Base-by-base conservation (phyloP, 2,888 invertebrate species). In the Eucriotettix oculatus region DNA sequence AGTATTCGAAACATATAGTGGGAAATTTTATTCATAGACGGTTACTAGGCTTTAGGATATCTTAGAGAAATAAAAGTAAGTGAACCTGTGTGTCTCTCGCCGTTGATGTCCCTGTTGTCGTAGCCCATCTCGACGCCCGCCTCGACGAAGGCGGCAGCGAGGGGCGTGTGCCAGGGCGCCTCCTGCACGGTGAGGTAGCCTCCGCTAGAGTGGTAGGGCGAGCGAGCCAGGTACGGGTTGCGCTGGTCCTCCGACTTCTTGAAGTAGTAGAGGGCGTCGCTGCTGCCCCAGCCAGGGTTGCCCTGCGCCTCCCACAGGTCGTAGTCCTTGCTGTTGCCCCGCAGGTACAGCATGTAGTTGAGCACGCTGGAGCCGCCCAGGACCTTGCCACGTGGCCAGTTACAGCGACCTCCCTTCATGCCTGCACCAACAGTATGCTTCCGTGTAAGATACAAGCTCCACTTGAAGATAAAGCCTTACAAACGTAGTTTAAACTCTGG, bases 341-440 rank as follows among this genome's bases (percentile, higher is more conserved):
- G 78, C 7, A 93, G 75, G 69, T 95, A 95, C 0, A 93, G 75
- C 94, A 95, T 94, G 72, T 90, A 91, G 73, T 95, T 95, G 0
- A 94, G 77, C 0, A 92, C 90, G 44, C 88, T 88, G 14, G 87
- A 87, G 0, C 95, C 95, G 0, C 95, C 95, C 2, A 95, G 78
- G 0, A 92, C 91, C 72, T 93, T 94, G 1, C 95, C 94, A 17
- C 96, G 78, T 0, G 91, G 91, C 92, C 91, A 92, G 73, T 91
- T 92, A 72, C 91, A 92, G 42, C 91, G 80, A 10, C 85, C 84
- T 44, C 84, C 83, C 68, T 84, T 84, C 90, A 91, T 90, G 9
- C 87, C 90, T 90, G 74, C 29, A 29, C 29, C 29, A 29, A n/a
- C n/a, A n/a, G n/a, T n/a, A n/a, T n/a, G n/a, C n/a, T n/a, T n/a